Percentiles rank a stretch among this genome's conserved stretches.
phyloP scores from a whole-genome alignment of 2,888 invertebrate species.

The Eupithecia exiguata region DNA sequence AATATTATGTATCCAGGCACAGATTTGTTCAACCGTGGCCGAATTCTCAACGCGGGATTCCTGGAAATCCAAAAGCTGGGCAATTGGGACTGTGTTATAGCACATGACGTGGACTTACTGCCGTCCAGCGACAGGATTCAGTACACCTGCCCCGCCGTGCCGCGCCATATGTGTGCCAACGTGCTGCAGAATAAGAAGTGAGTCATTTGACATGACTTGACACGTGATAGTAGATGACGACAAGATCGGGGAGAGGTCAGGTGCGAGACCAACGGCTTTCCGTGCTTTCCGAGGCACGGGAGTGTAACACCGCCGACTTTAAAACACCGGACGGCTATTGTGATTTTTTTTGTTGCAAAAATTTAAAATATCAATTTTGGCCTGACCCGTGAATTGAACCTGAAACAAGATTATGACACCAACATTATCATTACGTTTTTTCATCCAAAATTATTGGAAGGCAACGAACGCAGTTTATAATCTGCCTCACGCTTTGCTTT shows the following conservation, averaged over 20 bases:
- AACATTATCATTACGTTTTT: too few relatives aligned
- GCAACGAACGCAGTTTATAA: too few relatives aligned
- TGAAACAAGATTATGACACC: too few relatives aligned
- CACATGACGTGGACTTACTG: conserved; percentile 96
- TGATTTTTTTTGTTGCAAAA: too few relatives aligned
- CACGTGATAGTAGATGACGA: background rate
- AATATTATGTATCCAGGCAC: conserved; percentile 2
- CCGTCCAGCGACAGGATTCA: conserved; percentile 94
- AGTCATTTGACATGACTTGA: background rate
- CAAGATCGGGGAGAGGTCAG: background rate
- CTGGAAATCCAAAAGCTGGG: conserved; percentile 89
- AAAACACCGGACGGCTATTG: too few relatives aligned
- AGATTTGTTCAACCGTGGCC: conserved; percentile 91
- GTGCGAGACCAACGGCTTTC: too few relatives aligned
- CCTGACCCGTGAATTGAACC: too few relatives aligned
- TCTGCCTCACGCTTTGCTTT: too few relatives aligned
- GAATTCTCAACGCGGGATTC: conserved; percentile 96
- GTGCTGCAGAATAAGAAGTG: conserved; percentile 49
- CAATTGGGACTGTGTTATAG: conserved; percentile 92
- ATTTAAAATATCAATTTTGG: too few relatives aligned
- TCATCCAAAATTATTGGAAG: too few relatives aligned
- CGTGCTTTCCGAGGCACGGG: too few relatives aligned
- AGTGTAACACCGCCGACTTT: too few relatives aligned
- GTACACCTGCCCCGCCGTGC: conserved; percentile 93
- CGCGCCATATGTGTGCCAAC: conserved; percentile 92